phyloP scores from a whole-genome alignment of 2,888 invertebrate species.

The Noctua pronuba region DNA sequence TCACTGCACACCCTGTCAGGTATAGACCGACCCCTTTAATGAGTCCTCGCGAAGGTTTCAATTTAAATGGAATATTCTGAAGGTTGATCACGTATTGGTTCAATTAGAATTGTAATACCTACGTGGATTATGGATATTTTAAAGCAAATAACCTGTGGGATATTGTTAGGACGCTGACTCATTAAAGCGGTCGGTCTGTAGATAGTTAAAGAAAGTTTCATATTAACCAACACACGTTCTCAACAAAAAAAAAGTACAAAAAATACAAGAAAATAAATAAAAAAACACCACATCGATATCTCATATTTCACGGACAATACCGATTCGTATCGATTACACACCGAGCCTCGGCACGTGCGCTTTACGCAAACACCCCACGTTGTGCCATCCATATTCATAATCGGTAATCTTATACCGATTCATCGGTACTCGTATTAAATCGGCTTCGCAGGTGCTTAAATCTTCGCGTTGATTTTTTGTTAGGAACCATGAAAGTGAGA shows the following conservation, averaged over 20 bases:
- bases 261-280: constrained; percentile 19
- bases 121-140: too few species aligned
- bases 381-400: constrained; percentile 67
- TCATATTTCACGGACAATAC: constrained; percentile 53
- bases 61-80: too few species aligned
- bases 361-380: constrained; percentile 62
- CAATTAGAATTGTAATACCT: too few species aligned
- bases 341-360: constrained; percentile 59
- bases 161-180: too few species aligned
- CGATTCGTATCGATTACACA: constrained; percentile 57
- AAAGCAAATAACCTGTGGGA: too few species aligned
- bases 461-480: constrained; percentile 1
- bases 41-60: too few species aligned
- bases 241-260: neutral
- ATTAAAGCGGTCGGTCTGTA: too few species aligned
- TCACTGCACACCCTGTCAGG: too few species aligned
- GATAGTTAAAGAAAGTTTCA: neutral
- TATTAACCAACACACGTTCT: neutral
- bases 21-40: too few species aligned
- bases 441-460: constrained; percentile 27
- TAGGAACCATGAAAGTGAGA: neutral
- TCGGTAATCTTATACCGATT: constrained; percentile 65
- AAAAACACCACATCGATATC: constrained; percentile 35
- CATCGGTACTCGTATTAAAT: constrained; percentile 55
- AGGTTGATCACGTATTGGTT: too few species aligned